Evolutionary conservation across 2,888 invertebrate species (phyloP).

Genomic region (Pheosia gnoma): DNA sequence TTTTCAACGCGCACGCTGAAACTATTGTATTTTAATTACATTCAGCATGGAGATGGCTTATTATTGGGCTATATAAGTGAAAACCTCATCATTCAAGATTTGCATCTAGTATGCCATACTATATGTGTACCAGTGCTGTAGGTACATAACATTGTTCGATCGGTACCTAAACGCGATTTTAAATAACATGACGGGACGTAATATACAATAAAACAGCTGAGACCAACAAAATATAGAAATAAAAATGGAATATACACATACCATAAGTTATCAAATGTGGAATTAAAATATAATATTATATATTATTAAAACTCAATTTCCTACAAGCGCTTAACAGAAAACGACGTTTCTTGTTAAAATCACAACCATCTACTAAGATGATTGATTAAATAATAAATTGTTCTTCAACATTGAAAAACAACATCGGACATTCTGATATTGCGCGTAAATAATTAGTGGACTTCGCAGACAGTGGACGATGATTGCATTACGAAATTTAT

Average conservation of each 20-base stretch:
- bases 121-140: too few relatives aligned
- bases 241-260: slow-evolving; percentile 31
- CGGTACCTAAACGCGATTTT: slow-evolving; percentile 11
- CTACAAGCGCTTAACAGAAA: slow-evolving; percentile 14
- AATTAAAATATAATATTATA: slow-evolving; percentile 14
- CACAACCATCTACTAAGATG: slow-evolving; percentile 19
- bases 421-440: too few relatives aligned
- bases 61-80: too few relatives aligned
- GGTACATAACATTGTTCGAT: background rate
- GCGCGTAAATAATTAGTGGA: too few relatives aligned
- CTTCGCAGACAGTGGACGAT: too few relatives aligned
- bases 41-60: too few relatives aligned
- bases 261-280: slow-evolving; percentile 23
- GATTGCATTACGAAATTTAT: too few relatives aligned
- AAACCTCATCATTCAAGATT: background rate
- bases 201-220: slow-evolving; percentile 16
- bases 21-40: too few relatives aligned
- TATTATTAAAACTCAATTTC: slow-evolving; percentile 24
- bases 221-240: slow-evolving; percentile 28
- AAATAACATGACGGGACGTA: slow-evolving; percentile 7
- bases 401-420: background rate
- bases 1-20: too few relatives aligned
- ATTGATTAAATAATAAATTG: slow-evolving; percentile 8
- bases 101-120: too few relatives aligned
- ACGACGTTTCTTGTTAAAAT: slow-evolving; percentile 13